Conservation (phyloP, 2,888 invertebrate genomes). For the Ornithoptera alexandrae region DNA sequence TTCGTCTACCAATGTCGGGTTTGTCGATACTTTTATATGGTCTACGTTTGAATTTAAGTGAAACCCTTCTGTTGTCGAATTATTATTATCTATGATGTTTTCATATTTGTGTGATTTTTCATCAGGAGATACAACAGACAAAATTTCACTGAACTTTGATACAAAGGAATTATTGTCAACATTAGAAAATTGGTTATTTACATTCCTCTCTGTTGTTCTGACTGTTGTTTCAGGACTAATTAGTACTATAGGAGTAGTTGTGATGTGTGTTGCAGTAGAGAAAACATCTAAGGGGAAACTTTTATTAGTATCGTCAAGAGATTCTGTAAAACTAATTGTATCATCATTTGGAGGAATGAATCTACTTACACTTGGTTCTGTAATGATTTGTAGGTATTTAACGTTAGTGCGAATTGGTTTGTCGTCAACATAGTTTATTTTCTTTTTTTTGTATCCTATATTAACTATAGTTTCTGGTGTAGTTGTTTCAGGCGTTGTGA, state of each 20-base stretch:
- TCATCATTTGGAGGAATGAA: constrained; percentile 43
- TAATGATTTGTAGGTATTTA: constrained; percentile 62
- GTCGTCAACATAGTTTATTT: constrained; percentile 51
- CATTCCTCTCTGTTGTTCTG: constrained; percentile 44
- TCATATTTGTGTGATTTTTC: constrained; percentile 55
- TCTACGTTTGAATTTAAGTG: constrained; percentile 34
- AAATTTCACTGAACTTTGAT: constrained; percentile 57
- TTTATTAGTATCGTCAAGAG: constrained; percentile 18
- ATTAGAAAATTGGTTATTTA: constrained; percentile 41
- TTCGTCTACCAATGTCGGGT: constrained; percentile 41
- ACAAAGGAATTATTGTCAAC: constrained; percentile 44
- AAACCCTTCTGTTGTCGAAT: constrained; percentile 37
- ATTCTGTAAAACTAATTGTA: constrained; percentile 37
- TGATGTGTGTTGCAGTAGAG: constrained; percentile 40
- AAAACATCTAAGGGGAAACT: constrained; percentile 8
- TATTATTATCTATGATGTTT: constrained; percentile 48
- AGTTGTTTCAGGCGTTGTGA: constrained; percentile 40
- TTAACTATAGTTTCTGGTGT: constrained; percentile 59
- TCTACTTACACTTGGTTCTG: constrained; percentile 51
- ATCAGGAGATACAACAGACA: constrained; percentile 44
- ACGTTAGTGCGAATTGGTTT: constrained; percentile 53
- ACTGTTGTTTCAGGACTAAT: constrained; percentile 44
- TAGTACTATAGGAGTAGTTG: constrained; percentile 41
- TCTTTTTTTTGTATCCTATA: constrained; percentile 65
- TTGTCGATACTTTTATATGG: constrained; percentile 40